These are phyloP conservation scores for Gobiocypris rarus DNA, from an alignment of 2,113 vertebrate genomes.

Conservation along the genomic window DNA sequence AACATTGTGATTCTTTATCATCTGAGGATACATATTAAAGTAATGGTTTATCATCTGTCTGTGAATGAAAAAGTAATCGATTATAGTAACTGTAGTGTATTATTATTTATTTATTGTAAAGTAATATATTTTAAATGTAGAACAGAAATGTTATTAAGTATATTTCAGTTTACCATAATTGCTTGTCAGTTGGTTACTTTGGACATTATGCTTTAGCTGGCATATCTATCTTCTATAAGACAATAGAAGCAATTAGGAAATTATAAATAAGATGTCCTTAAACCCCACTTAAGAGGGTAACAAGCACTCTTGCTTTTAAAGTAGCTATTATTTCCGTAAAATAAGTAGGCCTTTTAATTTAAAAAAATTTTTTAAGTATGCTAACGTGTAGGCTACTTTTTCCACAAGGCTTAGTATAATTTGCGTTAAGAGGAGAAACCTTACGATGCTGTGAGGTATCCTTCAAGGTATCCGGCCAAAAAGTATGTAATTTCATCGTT, in stretches of 20 bases:
- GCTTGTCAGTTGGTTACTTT: too few species aligned
- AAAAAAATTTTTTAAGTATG: neutral
- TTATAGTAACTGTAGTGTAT: too few species aligned
- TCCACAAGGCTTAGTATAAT: neutral
- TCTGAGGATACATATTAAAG: conserved; percentile 85
- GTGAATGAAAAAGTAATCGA: conserved; percentile 58
- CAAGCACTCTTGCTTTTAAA: too few species aligned
- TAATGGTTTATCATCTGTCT: conserved; percentile 86
- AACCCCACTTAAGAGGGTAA: too few species aligned
- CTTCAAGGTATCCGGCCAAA: conserved; percentile 86
- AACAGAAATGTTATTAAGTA: too few species aligned
- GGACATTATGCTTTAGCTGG: too few species aligned
- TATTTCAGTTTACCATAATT: too few species aligned
- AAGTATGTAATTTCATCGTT: conserved; percentile 81
- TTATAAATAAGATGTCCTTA: too few species aligned
- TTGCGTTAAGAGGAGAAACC: conserved; percentile 52
- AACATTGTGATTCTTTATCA: conserved; percentile 78
- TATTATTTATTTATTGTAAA: too few species aligned
- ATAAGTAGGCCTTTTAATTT: neutral
- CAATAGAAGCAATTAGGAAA: too few species aligned
- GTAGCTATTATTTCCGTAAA: neutral
- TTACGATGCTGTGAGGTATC: conserved; percentile 88
- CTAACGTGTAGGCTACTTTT: neutral
- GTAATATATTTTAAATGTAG: too few species aligned
- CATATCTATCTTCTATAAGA: too few species aligned